Percentiles rank a stretch among this genome's conserved stretches.
phyloP scores from a whole-genome alignment of 2,797 vertebrate genomes.

The Sebastes kiyomatsui region DNA sequence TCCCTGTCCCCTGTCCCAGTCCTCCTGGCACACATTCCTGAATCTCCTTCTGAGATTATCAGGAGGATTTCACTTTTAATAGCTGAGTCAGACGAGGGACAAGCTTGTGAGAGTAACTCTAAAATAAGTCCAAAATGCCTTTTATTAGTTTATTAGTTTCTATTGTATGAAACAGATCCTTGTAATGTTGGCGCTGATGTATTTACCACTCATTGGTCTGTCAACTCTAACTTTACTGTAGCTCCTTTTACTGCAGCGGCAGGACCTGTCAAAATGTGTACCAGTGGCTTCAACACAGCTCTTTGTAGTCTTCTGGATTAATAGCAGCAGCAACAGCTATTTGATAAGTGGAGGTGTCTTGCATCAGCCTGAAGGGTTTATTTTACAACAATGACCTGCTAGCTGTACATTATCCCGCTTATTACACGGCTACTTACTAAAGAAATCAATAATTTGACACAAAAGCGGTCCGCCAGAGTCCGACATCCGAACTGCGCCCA shows the following conservation, averaged over 20 bases:
- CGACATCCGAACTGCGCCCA: no score
- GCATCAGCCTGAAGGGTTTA: no score
- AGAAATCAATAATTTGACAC: no score
- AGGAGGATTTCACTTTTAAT: conserved; percentile 23
- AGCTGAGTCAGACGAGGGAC: conserved; percentile 18
- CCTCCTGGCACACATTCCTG: conserved; percentile 53
- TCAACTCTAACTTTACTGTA: neutral
- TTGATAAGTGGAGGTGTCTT: neutral
- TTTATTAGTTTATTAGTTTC: neutral
- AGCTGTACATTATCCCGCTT: no score
- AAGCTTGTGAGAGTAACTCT: neutral
- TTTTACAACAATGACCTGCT: no score
- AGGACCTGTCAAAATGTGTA: neutral
- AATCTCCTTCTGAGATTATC: conserved; percentile 17
- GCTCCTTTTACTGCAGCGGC: neutral
- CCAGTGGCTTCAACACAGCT: neutral
- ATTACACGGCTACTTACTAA: no score
- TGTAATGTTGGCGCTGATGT: neutral
- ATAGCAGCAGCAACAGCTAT: neutral
- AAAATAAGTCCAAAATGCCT: neutral
- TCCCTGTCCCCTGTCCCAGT: conserved; percentile 31
- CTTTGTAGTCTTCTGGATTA: neutral
- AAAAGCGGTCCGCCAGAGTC: no score
- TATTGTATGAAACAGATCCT: neutral
- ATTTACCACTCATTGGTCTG: neutral